phyloP scores from a whole-genome alignment of 2,797 vertebrate species.

The Gymnothorax javanicus region DNA sequence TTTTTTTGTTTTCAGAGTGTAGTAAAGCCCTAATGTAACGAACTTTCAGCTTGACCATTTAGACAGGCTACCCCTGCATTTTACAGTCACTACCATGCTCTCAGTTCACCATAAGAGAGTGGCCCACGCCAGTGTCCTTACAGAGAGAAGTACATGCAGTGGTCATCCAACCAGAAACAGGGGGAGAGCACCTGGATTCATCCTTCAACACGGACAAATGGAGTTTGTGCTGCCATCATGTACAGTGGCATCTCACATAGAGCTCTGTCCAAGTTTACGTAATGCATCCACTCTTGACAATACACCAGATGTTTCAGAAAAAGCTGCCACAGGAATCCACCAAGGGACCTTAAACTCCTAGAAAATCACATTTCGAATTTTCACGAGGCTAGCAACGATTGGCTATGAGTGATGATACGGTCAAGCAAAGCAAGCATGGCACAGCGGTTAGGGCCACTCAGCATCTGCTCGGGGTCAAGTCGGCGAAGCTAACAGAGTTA shows the following conservation, averaged over 20 bases:
- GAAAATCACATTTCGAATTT: background rate
- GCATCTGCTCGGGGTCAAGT: background rate
- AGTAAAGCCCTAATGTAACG: background rate
- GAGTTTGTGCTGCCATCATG: background rate
- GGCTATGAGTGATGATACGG: background rate
- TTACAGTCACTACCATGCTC: background rate
- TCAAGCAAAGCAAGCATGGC: background rate
- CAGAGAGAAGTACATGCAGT: conserved; percentile 53
- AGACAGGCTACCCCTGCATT: background rate
- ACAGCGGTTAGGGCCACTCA: background rate
- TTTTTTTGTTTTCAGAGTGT: background rate
- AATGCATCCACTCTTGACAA: background rate
- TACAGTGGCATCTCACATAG: background rate
- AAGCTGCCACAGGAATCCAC: background rate
- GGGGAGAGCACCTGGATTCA: conserved; percentile 16
- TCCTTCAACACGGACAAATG: background rate
- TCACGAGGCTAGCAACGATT: background rate
- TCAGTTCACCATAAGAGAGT: conserved; percentile 5
- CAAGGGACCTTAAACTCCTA: background rate
- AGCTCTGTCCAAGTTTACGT: background rate
- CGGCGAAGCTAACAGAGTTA: background rate
- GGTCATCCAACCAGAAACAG: background rate
- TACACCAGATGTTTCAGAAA: background rate
- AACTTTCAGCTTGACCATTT: background rate
- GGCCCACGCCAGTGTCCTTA: conserved; percentile 10